Base-by-base conservation (phyloP, 2,797 vertebrate species). In the Falco novaeseelandiae region DNA sequence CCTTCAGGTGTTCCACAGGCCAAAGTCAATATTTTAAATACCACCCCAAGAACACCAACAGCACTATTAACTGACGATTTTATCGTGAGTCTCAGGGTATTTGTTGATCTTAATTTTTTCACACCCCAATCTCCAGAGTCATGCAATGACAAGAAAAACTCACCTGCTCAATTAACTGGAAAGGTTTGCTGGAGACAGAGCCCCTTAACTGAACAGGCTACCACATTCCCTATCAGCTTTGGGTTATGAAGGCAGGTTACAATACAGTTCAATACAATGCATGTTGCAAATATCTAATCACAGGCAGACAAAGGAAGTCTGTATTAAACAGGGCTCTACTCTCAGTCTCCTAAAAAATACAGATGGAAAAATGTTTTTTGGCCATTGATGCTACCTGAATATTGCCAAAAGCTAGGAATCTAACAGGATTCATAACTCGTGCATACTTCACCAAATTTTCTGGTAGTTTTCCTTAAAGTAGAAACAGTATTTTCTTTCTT, bases 301-400 rank as follows among this genome's bases (percentile, higher is more conserved):
- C 17, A 92, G 66, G 74, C 70, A 95, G 90, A 90, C 87, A 94
- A 89, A 91, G 76, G 92, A 92, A 44, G 38, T 90, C 89, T 88
- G 71, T 34, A 89, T 29, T 90, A 48, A 91, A 92, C 52, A 94
- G 66, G 25, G 42, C 38, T 79, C 73, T 49, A 78, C 10, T 29
- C 81, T 87, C 78, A 67, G 59, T 71, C 38, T 93, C 48, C 74
- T 72, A 36, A 94, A 96, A 95, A 96, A 89, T 70, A 93, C 79
- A 97, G 48, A 97, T 94, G 93, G 93, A 93, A 94, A 95, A 97
- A 94, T 79, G 46, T 44, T 94, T 91, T 92, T 97, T 96, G 89
- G 78, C 92, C 67, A 93, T 55, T 79, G 80, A 51, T 90, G 51
- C 48, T 93, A 87, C 46, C 73, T 77, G 77, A 90, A 90, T 89